phyloP scores from a whole-genome alignment of 2,888 invertebrate species.

The Parnassius orleans region DNA sequence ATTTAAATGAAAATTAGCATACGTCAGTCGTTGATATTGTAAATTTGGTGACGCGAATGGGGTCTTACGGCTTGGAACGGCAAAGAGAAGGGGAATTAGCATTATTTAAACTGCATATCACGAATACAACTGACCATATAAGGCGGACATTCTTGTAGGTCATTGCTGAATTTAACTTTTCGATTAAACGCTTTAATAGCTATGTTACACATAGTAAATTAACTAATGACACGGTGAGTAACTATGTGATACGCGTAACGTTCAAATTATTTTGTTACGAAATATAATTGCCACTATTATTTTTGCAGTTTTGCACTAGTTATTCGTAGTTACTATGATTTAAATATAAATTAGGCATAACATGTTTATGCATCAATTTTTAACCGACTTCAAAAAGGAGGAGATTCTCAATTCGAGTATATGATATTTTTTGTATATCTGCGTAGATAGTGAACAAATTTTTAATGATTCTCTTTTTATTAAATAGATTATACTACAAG shows the following conservation, averaged over 20 bases:
- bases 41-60: conserved; percentile 10
- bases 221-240: conserved; percentile 10
- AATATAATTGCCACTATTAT: not conserved
- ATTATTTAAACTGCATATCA: conserved; percentile 3
- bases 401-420: too few species aligned
- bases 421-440: too few species aligned
- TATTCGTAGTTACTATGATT: not conserved
- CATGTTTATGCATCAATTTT: too few species aligned
- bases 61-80: not conserved
- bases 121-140: conserved; percentile 3
- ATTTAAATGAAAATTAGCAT: too few species aligned
- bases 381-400: too few species aligned
- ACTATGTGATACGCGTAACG: conserved; percentile 5
- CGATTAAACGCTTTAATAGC: conserved; percentile 8
- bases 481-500: too few species aligned
- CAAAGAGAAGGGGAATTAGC: conserved; percentile 24
- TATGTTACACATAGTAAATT: conserved; percentile 16
- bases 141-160: conserved; percentile 20
- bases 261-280: conserved; percentile 1
- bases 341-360: too few species aligned
- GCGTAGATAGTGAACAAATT: too few species aligned
- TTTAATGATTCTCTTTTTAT: too few species aligned
- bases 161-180: conserved; percentile 21
- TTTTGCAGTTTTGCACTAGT: not conserved
- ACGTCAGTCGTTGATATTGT: not conserved